phyloP scores from a whole-genome alignment of 2,113 vertebrate species.

The Cyrtonyx montezumae region DNA sequence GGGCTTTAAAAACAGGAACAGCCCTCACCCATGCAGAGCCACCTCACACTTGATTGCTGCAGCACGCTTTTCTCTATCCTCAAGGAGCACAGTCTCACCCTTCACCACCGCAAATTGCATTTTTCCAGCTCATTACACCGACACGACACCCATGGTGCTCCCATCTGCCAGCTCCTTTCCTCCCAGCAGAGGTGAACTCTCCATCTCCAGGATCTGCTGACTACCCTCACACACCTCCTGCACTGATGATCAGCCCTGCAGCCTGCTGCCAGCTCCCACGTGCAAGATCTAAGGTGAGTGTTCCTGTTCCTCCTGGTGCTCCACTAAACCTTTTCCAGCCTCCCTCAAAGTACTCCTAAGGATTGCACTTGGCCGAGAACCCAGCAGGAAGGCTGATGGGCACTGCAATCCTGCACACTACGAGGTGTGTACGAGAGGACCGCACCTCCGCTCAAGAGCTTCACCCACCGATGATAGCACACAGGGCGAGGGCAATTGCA shows the following conservation, averaged over 20 bases:
- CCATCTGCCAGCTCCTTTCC: neutral
- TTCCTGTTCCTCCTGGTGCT: neutral
- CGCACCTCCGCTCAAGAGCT: neutral
- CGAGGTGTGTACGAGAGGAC: neutral
- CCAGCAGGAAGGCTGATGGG: neutral
- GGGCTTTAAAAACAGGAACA: neutral
- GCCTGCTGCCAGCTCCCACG: neutral
- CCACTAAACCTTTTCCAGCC: neutral
- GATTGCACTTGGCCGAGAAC: neutral
- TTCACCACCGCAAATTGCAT: neutral
- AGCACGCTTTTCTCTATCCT: neutral
- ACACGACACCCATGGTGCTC: neutral
- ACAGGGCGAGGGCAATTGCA: no score
- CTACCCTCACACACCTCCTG: neutral
- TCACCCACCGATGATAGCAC: neutral
- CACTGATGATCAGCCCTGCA: fast-evolving
- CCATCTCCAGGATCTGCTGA: neutral
- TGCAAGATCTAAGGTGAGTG: neutral
- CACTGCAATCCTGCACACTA: neutral
- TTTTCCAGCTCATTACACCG: slow-evolving; percentile 26
- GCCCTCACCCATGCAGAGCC: neutral
- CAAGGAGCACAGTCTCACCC: neutral
- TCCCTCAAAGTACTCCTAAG: neutral
- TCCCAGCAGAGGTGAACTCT: neutral
- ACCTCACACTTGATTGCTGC: neutral